Conservation (phyloP, 2,797 vertebrate genomes). For the Atherinosoma microstoma region DNA sequence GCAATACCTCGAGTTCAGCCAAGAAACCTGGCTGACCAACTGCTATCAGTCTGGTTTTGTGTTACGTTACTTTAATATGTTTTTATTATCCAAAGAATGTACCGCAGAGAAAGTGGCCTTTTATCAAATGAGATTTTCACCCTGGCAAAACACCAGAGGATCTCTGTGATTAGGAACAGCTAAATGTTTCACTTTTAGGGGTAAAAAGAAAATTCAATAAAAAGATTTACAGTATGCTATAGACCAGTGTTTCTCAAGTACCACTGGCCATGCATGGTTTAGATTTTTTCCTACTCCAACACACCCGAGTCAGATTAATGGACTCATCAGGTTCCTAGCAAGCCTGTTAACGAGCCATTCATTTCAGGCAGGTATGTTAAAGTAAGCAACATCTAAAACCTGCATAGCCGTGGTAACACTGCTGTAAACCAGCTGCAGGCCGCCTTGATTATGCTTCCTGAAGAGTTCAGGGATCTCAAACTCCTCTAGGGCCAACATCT, state of each 20-base stretch:
- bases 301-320: too few relatives aligned
- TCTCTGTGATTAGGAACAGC: background rate
- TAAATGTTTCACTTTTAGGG: background rate
- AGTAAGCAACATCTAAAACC: too few relatives aligned
- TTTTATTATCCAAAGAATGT: background rate
- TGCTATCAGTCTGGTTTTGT: background rate
- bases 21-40: constrained; percentile 9
- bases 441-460: too few relatives aligned
- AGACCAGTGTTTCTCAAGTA: background rate
- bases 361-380: too few relatives aligned
- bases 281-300: too few relatives aligned
- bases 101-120: background rate
- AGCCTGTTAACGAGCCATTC: too few relatives aligned
- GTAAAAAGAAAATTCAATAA: background rate
- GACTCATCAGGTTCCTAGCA: too few relatives aligned
- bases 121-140: constrained; percentile 2
- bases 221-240: background rate
- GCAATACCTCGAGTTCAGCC: background rate
- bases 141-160: background rate
- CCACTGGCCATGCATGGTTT: background rate
- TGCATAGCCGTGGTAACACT: too few relatives aligned
- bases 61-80: background rate
- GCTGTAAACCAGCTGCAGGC: background rate
- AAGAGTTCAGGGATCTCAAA: too few relatives aligned
- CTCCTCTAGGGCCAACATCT: too few relatives aligned